Base-by-base conservation (phyloP, 2,113 vertebrate species). In the Tragelaphus imberbis region DNA sequence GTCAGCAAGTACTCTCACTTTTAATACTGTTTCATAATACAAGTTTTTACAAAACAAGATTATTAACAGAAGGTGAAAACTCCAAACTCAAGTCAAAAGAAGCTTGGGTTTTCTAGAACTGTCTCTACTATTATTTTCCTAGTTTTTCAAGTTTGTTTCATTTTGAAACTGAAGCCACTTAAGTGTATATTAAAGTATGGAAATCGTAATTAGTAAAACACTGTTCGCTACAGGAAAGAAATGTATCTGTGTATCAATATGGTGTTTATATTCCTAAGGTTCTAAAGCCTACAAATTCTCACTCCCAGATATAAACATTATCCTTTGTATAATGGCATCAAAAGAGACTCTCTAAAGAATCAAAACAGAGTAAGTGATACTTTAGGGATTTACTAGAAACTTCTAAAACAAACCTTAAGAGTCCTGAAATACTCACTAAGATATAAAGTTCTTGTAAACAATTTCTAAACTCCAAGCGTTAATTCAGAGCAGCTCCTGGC, bases 341-440 rank as follows among this genome's bases (percentile, higher is more conserved):
- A 92, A 87, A 92, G 44, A 94, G 44, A 88, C 36, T 65, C 9
- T 65, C 81, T 49, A 36, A 88, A 86, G 25, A 56, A 59, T 5
- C 13, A 49, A 63, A 84, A 65, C 9, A 89, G 80, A 92, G 84
- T 88, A 88, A 84, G 53, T 44, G n/a, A 15, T 65, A 84, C 25
- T 53, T 92, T 44, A 85, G 96, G 92, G 82, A 86, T 49, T 92
- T 94, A 79, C 21, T 80, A 25, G 27, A 96, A 88, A 59, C 47
- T 80, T 91, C 25, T 63, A 85, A 94, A 68, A 17, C n/a, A 84
- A 87, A 86, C 53, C 85, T 95, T 84, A 30, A 51, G 75, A 80
- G 75, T 71, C 12, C 53, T 87, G 21, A 21, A 80, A 81, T 27
- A 90, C 0, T 80, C 75, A 81, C 49, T 88, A 90, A 95, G 58